phyloP scores from a whole-genome alignment of 2,888 invertebrate species.

The Caradrina kadenii region DNA sequence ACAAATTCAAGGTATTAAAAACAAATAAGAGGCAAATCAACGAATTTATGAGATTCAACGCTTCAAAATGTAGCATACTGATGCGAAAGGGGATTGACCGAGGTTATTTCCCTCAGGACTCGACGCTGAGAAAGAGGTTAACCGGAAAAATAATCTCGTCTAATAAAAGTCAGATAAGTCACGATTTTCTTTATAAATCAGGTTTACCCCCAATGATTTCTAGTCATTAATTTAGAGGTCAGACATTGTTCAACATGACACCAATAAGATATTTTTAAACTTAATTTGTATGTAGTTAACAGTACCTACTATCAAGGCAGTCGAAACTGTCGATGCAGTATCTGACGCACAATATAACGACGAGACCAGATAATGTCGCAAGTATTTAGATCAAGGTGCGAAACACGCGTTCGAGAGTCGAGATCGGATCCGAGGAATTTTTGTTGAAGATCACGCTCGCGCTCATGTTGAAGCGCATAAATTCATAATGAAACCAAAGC shows the following conservation, averaged over 20 bases:
- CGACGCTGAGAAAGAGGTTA: conserved; percentile 62
- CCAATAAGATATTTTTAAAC: conserved; percentile 47
- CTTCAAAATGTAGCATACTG: conserved; percentile 70
- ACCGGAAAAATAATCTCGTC: conserved; percentile 62
- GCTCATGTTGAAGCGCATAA: conserved; percentile 78
- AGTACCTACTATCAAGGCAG: conserved; percentile 61
- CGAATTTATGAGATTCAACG: conserved; percentile 62
- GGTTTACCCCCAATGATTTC: conserved; percentile 13
- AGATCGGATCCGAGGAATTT: conserved; percentile 87
- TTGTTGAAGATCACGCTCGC: conserved; percentile 85
- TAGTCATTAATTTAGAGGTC: conserved; percentile 39
- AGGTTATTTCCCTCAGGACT: conserved; percentile 79
- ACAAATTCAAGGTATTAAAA: conserved; percentile 33
- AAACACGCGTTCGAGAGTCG: conserved; percentile 88
- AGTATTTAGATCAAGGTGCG: conserved; percentile 91
- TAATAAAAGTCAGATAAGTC: conserved; percentile 48
- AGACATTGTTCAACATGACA: conserved; percentile 30
- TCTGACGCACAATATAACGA: conserved; percentile 79
- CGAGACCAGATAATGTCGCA: conserved; percentile 87
- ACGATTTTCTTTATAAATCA: conserved; percentile 25
- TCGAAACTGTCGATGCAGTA: conserved; percentile 74
- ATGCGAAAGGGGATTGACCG: conserved; percentile 74
- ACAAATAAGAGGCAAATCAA: conserved; percentile 40
- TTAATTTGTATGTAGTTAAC: conserved; percentile 54
- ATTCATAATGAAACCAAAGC: conserved; percentile 79